Evolutionary conservation across 2,113 vertebrate genomes (phyloP).

Genomic region (Andinoacara biseriatus): DNA sequence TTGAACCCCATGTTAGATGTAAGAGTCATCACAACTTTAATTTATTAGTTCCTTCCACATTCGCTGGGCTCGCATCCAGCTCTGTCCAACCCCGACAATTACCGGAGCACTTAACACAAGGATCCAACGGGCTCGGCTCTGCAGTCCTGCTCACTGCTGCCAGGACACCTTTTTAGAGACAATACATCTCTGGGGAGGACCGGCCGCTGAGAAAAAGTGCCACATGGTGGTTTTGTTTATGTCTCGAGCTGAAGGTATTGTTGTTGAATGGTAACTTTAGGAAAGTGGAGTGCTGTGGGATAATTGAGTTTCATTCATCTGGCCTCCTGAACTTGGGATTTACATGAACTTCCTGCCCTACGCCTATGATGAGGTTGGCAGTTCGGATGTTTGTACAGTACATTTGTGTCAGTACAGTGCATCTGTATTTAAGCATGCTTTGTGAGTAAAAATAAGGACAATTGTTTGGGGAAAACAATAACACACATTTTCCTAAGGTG

Average conservation of each 20-base stretch:
- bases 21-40: conserved; percentile 56
- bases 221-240: conserved; percentile 43
- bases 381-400: conserved; percentile 25
- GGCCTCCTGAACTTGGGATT: conserved; percentile 38
- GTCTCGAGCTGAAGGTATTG: conserved; percentile 45
- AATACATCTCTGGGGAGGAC: conserved; percentile 47
- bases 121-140: conserved; percentile 9
- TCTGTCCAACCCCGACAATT: conserved; percentile 55
- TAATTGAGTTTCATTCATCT: conserved; percentile 41
- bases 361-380: conserved; percentile 4
- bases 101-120: conserved; percentile 52
- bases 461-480: conserved; percentile 2
- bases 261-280: conserved; percentile 39
- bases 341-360: conserved; percentile 35
- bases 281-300: conserved; percentile 26
- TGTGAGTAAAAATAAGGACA: not conserved
- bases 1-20: conserved; percentile 49
- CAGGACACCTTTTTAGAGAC: conserved; percentile 48
- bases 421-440: not conserved
- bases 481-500: not conserved
- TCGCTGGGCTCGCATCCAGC: conserved; percentile 57
- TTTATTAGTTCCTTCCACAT: conserved; percentile 77
- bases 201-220: conserved; percentile 33
- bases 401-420: not conserved
- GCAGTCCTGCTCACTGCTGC: conserved; percentile 10